These are phyloP conservation scores for Neodontobutis hainanensis DNA, from an alignment of 2,113 vertebrate genomes.

Conservation along the genomic window DNA sequence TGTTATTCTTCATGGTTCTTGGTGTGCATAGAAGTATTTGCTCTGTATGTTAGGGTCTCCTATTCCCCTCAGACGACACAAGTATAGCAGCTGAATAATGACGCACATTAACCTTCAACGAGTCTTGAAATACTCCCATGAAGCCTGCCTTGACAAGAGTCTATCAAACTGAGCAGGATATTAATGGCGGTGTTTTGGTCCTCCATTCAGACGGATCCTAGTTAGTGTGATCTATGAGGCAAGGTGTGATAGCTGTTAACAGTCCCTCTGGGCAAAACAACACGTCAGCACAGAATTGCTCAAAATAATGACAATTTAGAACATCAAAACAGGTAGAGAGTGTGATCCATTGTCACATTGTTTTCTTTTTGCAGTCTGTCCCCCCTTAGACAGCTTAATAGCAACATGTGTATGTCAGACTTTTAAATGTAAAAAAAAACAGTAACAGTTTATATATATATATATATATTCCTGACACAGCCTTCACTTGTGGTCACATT, in stretches of 20 bases:
- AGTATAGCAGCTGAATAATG: slow-evolving; percentile 9
- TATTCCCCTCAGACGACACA: slow-evolving; percentile 2
- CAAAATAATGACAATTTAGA: no score
- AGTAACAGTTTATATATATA: no score
- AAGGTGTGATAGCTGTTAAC: not conserved
- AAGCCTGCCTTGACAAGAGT: not conserved
- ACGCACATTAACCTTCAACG: slow-evolving; percentile 2
- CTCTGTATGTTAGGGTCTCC: not conserved
- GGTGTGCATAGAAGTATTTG: not conserved
- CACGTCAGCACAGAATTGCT: not conserved
- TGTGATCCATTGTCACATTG: no score
- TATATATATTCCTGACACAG: no score
- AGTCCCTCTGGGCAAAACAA: not conserved
- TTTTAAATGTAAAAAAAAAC: no score
- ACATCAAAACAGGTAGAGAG: not conserved
- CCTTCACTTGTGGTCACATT: no score
- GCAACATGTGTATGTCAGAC: no score
- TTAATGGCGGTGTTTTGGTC: slow-evolving; percentile 3
- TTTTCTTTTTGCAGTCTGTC: no score
- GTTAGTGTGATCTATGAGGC: slow-evolving; percentile 26
- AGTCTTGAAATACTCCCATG: not conserved
- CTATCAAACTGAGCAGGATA: slow-evolving; percentile 17
- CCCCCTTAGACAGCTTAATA: no score
- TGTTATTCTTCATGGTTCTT: no score
- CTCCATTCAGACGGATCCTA: slow-evolving; percentile 10